Percentiles rank a stretch among this genome's conserved stretches.
These are phyloP conservation scores for Apocheima hispidaria DNA, from an alignment of 2,888 invertebrate species.

Conservation along the genomic window DNA sequence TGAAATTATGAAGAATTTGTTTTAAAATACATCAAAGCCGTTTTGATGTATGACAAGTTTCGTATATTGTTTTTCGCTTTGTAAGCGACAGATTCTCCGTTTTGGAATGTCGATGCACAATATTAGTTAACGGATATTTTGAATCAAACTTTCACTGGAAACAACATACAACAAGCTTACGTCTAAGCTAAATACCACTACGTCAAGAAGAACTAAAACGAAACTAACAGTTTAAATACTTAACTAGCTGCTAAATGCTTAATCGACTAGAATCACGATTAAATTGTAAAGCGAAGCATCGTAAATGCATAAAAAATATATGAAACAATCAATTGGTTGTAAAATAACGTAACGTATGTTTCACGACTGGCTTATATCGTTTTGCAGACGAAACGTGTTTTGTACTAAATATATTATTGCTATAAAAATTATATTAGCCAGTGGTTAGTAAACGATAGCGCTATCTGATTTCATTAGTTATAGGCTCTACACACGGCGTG, in stretches of 20 bases:
- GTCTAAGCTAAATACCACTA: slow-evolving; percentile 44
- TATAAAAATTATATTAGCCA: slow-evolving; percentile 55
- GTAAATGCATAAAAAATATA: slow-evolving; percentile 58
- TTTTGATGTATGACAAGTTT: too few species aligned
- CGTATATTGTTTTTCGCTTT: too few species aligned
- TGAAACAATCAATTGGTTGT: slow-evolving; percentile 53
- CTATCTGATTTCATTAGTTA: slow-evolving; percentile 32
- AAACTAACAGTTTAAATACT: slow-evolving; percentile 38
- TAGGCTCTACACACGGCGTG: too few species aligned
- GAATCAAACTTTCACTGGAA: slow-evolving; percentile 15
- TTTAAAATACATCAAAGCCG: too few species aligned
- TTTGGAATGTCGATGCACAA: too few species aligned
- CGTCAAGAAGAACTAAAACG: slow-evolving; percentile 29
- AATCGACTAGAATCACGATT: slow-evolving; percentile 55
- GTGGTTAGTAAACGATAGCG: slow-evolving; percentile 42
- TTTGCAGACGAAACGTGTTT: slow-evolving; percentile 42
- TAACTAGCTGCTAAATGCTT: slow-evolving; percentile 48
- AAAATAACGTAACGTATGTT: slow-evolving; percentile 47
- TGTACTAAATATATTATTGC: slow-evolving; percentile 56
- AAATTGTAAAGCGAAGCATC: slow-evolving; percentile 64
- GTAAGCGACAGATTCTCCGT: too few species aligned
- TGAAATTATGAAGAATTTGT: too few species aligned
- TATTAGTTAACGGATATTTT: too few species aligned
- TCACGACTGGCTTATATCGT: slow-evolving; percentile 63
- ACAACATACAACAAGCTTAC: slow-evolving; percentile 39